Percentiles rank a stretch among this genome's conserved stretches.
These are phyloP conservation scores for Synergus itoensis DNA, from an alignment of 2,888 invertebrate genomes.

Conservation along the genomic window DNA sequence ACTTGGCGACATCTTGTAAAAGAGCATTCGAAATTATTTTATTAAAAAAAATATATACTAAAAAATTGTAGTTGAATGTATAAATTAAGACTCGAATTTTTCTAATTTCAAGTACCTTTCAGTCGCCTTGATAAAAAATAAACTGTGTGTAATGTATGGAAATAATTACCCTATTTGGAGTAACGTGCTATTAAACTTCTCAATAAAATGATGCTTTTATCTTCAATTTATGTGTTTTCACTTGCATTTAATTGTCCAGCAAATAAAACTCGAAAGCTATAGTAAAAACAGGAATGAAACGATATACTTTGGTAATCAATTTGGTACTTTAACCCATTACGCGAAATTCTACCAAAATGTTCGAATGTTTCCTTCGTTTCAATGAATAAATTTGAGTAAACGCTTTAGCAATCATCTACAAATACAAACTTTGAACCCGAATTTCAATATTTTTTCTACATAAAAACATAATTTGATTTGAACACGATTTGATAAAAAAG, in stretches of 20 bases:
- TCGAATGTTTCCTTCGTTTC: neutral
- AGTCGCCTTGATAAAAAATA: neutral
- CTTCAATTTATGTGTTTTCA: conserved; percentile 22
- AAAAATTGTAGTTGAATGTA: neutral
- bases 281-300: neutral
- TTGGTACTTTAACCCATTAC: neutral
- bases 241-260: neutral
- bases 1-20: neutral
- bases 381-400: neutral
- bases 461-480: neutral
- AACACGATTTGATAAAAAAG: neutral
- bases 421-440: neutral
- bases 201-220: conserved; percentile 18
- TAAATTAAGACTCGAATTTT: too few species aligned
- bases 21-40: neutral
- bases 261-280: conserved; percentile 12
- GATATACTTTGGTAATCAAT: neutral
- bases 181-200: conserved; percentile 23
- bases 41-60: neutral
- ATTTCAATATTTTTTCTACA: neutral
- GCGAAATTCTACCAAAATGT: neutral
- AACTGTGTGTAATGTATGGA: neutral
- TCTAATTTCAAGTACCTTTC: neutral
- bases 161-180: conserved; percentile 6
- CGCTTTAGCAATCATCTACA: neutral